Conservation (phyloP, 2,888 invertebrate species). For the Spodoptera littoralis region DNA sequence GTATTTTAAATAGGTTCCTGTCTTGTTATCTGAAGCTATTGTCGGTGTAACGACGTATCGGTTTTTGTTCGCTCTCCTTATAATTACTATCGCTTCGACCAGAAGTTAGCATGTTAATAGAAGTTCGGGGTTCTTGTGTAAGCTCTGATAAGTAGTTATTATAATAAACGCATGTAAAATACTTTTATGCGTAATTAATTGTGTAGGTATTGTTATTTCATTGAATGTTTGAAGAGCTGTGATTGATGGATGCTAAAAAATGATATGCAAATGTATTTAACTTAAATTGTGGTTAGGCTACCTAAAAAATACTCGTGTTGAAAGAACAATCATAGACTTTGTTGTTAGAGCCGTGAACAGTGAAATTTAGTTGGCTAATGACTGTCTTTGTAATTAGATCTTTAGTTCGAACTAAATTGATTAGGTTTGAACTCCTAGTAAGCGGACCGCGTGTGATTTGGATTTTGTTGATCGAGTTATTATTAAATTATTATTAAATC, state of each 20-base stretch:
- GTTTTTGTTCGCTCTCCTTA: conserved; percentile 76
- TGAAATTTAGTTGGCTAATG: no score
- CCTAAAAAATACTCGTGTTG: neutral
- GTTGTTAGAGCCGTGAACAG: no score
- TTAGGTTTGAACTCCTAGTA: no score
- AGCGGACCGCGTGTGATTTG: no score
- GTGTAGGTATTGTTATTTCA: conserved; percentile 10
- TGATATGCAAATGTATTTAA: neutral
- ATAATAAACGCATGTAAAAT: conserved; percentile 21
- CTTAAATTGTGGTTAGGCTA: neutral
- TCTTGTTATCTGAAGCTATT: conserved; percentile 83
- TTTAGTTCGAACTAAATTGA: no score
- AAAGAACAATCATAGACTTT: neutral
- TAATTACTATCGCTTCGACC: conserved; percentile 72
- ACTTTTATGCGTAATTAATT: conserved; percentile 5
- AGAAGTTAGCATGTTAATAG: conserved; percentile 40
- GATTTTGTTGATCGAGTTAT: no score
- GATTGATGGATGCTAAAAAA: neutral
- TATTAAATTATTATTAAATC: no score
- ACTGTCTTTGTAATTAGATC: no score
- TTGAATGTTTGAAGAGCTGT: conserved; percentile 13
- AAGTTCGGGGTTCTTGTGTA: conserved; percentile 31
- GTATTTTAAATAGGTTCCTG: conserved; percentile 84
- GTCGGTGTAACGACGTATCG: conserved; percentile 77
- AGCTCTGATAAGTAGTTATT: conserved; percentile 41